A percentile compares a stretch with the other conserved stretches of the same genome.
These are phyloP conservation scores for Idaea biselata DNA, from an alignment of 2,888 invertebrate species.

Conservation along the genomic window DNA sequence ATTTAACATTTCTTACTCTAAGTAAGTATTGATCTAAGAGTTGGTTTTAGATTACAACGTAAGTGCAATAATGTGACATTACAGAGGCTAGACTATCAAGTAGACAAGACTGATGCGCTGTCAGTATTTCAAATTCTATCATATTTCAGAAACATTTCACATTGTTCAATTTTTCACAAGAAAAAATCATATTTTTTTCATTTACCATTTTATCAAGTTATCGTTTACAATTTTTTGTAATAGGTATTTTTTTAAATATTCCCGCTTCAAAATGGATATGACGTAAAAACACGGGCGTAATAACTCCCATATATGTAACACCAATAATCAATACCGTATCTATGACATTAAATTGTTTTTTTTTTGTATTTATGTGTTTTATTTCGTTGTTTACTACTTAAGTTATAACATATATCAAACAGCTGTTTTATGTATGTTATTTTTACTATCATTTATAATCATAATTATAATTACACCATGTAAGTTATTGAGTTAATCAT, in stretches of 20 bases:
- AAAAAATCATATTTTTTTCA: conserved; percentile 15
- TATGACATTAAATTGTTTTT: conserved; percentile 72
- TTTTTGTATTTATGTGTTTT: conserved; percentile 70
- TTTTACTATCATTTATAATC: conserved; percentile 51
- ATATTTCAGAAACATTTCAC: conserved; percentile 3
- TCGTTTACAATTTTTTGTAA: conserved; percentile 9
- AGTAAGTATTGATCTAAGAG: conserved; percentile 11
- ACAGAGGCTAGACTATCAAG: conserved; percentile 61
- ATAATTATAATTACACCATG: conserved; percentile 3
- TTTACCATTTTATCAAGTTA: conserved; percentile 11
- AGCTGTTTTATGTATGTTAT: conserved; percentile 36
- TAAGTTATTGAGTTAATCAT: conserved; percentile 24
- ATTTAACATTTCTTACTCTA: not conserved
- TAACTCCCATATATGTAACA: conserved; percentile 52
- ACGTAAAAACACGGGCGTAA: conserved; percentile 42
- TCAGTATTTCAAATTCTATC: conserved; percentile 35
- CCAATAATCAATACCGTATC: conserved; percentile 60
- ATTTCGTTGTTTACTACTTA: conserved; percentile 74
- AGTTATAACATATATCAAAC: conserved; percentile 51
- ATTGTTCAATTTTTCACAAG: conserved; percentile 10
- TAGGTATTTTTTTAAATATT: conserved; percentile 24
- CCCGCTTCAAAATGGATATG: conserved; percentile 63
- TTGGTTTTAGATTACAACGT: conserved; percentile 57
- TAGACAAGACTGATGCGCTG: conserved; percentile 64
- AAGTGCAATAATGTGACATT: conserved; percentile 69